Evolutionary conservation across 2,113 vertebrate genomes (phyloP).

Genomic region (Bubalus kerabau): DNA sequence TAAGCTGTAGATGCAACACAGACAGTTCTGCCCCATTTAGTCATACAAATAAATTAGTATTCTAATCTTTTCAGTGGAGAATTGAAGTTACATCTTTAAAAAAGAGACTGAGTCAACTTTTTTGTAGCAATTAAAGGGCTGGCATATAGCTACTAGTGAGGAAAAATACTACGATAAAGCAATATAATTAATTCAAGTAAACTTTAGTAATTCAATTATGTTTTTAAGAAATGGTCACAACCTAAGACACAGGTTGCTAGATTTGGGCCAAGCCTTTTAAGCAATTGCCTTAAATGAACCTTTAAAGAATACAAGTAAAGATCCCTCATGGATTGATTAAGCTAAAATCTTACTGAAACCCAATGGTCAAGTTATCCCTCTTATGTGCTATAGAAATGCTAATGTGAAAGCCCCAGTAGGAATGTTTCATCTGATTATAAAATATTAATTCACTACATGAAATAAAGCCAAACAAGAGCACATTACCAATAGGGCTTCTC

Average conservation of each 20-base stretch:
- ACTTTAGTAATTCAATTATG: not conserved
- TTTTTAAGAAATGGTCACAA: not conserved
- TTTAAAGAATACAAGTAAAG: not conserved
- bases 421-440: not conserved
- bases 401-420: not conserved
- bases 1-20: not conserved
- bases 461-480: not conserved
- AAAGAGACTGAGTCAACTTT: not conserved
- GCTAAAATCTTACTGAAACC: not conserved
- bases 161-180: not conserved
- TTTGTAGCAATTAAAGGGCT: not conserved
- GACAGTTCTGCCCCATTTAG: not conserved
- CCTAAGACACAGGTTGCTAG: not conserved
- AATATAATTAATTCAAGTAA: not conserved
- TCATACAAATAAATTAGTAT: not conserved
- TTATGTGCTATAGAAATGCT: not conserved
- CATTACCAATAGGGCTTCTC: not conserved
- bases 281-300: not conserved
- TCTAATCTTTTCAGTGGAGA: not conserved
- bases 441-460: not conserved
- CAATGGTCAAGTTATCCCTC: not conserved
- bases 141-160: not conserved
- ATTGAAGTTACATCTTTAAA: constrained; percentile 4
- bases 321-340: not conserved
- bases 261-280: not conserved